Evolutionary conservation across 2,113 vertebrate genomes (phyloP), one percentile per base, ranked within the genome.

Genomic region (Poicephalus gulielmi): DNA sequence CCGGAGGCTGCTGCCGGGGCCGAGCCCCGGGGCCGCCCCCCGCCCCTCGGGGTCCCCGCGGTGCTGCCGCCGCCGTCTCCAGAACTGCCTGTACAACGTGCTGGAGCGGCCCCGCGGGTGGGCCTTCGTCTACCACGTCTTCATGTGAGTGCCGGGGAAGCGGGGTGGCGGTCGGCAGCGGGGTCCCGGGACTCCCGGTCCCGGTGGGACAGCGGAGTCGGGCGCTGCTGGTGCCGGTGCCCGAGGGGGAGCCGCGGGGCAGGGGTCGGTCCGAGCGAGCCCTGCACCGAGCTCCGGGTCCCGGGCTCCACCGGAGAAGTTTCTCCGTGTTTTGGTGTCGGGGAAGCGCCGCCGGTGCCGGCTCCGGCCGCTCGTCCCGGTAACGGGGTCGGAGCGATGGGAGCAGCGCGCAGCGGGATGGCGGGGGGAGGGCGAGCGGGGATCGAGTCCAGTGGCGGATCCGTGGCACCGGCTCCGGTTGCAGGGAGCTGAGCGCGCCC

Each of bases 1-100:
- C n/a, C 46, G 22, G 46, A 22, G 46, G 46, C 46, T 47, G 22
- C 46, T 49, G 47, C 23, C 47, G 7, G 25, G 25, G 15, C 50
- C 24, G 23, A 97, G 95, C 19, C 97, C 95, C 75, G 96, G 97
- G 49, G 95, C 98, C 52, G 44, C 78, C 78, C 16, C 85, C 67
- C 67, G 80, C 60, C 91, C 86, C 80, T 74, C 80, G 60, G 91
- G 86, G 74, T 19, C 75, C 62, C 68, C 31, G 64, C 90, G 90
- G 10, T 66, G 76, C 82, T 82, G 88, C 92, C 91, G 84, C 98
- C 98, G 99, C 94, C 96, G 99, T 71, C 97, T 99, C 71, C 99
- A 99, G 88, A 99, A 99, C 98, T 99, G 98, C 97, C 98, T 99
- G 94, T 99, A 99, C 98, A 99, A 99, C 98, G 99, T 99, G 92